Percentiles rank a stretch among this genome's conserved stretches.
Conservation (phyloP, 35 echinoderm and acorn worm genomes). For the Acanthaster planci region DNA sequence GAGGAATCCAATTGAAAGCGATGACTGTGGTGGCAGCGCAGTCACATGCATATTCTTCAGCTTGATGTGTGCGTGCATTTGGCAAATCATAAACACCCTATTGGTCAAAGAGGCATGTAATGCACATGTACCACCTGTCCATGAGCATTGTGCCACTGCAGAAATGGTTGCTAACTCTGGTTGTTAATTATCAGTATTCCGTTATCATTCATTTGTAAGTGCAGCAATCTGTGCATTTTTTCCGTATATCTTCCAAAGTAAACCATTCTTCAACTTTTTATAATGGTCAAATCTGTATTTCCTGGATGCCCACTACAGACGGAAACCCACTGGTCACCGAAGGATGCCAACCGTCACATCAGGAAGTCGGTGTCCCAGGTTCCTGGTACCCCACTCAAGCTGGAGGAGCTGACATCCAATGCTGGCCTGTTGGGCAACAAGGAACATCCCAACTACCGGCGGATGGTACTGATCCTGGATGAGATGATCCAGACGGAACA, state of each 20-base stretch:
- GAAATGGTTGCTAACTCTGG: too few species aligned
- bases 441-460: constrained; percentile 58
- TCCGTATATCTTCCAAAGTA: not conserved
- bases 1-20: too few species aligned
- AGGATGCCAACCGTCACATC: constrained; percentile 74
- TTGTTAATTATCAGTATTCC: not conserved
- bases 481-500: constrained; percentile 90
- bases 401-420: constrained; percentile 36
- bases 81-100: too few species aligned
- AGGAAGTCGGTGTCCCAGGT: constrained; percentile 48
- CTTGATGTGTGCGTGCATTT: too few species aligned
- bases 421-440: not conserved
- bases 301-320: not conserved
- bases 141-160: too few species aligned
- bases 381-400: constrained; percentile 57
- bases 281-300: not conserved
- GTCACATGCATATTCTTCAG: too few species aligned
- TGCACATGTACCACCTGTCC: too few species aligned
- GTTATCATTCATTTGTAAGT: not conserved
- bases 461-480: constrained; percentile 77
- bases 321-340: constrained; percentile 62
- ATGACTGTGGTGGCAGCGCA: too few species aligned
- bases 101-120: too few species aligned
- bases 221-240: not conserved
- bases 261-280: not conserved